These are phyloP conservation scores for Clitarchus hookeri DNA, from an alignment of 2,888 invertebrate species.

Conservation along the genomic window DNA sequence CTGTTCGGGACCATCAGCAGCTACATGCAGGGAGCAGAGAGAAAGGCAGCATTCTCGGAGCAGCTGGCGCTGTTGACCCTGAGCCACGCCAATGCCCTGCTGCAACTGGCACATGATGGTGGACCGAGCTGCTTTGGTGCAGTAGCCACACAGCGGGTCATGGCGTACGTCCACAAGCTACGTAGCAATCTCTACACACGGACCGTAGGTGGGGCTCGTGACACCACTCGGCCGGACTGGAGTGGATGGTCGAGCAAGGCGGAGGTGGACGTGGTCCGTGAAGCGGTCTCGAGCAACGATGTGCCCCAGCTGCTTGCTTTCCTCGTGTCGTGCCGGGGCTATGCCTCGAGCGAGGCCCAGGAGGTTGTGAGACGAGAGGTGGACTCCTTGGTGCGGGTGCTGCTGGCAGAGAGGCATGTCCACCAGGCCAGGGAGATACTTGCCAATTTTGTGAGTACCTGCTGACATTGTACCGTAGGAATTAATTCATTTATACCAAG, in stretches of 20 bases:
- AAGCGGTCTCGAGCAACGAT: conserved; percentile 33
- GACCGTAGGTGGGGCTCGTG: neutral
- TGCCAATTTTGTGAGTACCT: conserved; percentile 58
- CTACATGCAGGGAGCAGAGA: neutral
- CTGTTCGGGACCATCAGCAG: conserved; percentile 32
- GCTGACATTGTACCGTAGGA: too few relatives aligned
- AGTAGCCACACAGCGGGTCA: conserved; percentile 20
- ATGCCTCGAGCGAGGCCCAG: neutral
- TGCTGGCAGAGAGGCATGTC: conserved; percentile 65
- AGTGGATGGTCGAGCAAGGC: conserved; percentile 33
- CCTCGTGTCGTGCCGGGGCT: conserved; percentile 34
- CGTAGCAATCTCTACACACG: conserved; percentile 24
- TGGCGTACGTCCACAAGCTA: conserved; percentile 36
- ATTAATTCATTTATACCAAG: too few relatives aligned
- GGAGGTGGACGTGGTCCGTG: conserved; percentile 37
- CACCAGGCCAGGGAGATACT: conserved; percentile 68
- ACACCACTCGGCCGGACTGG: conserved; percentile 29
- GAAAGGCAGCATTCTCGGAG: conserved; percentile 23
- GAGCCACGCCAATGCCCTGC: conserved; percentile 34
- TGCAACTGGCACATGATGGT: conserved; percentile 7
- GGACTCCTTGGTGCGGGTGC: conserved; percentile 65
- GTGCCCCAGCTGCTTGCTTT: conserved; percentile 37
- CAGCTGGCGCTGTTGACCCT: conserved; percentile 34
- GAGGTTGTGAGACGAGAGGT: conserved; percentile 56
- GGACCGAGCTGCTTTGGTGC: neutral